Evolutionary conservation across 2,113 vertebrate genomes (phyloP).

Genomic region (Dicaeum eximium): DNA sequence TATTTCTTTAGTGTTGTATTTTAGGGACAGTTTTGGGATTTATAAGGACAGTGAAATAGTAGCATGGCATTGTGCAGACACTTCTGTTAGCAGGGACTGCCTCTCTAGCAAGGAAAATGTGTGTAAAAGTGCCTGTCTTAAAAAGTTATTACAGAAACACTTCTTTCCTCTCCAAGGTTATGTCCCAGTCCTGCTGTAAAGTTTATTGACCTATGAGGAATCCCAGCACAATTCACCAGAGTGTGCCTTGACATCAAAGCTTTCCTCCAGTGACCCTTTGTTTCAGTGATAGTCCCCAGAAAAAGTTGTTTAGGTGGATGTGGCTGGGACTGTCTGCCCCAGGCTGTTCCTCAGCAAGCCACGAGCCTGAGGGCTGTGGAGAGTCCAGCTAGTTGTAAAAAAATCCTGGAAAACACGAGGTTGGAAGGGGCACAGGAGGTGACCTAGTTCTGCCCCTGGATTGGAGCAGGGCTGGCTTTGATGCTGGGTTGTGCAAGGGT

Average conservation of each 20-base stretch:
- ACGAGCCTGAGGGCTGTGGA: neutral
- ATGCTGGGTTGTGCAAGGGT: neutral
- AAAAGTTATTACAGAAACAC: neutral
- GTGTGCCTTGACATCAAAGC: constrained; percentile 16
- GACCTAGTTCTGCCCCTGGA: neutral
- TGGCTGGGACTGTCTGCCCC: neutral
- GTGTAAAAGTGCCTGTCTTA: neutral
- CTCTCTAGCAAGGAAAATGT: neutral
- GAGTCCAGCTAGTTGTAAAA: neutral
- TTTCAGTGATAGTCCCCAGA: neutral
- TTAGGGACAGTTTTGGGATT: neutral
- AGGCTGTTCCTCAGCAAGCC: neutral
- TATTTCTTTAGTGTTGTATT: neutral
- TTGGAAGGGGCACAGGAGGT: neutral
- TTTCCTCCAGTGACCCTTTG: neutral
- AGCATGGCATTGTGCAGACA: neutral
- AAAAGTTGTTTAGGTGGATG: neutral
- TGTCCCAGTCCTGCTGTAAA: constrained; percentile 12
- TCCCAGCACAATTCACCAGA: neutral
- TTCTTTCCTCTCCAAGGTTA: neutral
- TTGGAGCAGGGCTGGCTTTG: neutral
- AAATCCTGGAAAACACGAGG: neutral
- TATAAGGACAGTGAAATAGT: neutral
- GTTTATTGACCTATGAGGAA: constrained; percentile 35
- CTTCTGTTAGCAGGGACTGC: neutral